These are phyloP conservation scores for Trissolcus japonicus DNA, from an alignment of 2,888 invertebrate genomes.

Conservation along the genomic window DNA sequence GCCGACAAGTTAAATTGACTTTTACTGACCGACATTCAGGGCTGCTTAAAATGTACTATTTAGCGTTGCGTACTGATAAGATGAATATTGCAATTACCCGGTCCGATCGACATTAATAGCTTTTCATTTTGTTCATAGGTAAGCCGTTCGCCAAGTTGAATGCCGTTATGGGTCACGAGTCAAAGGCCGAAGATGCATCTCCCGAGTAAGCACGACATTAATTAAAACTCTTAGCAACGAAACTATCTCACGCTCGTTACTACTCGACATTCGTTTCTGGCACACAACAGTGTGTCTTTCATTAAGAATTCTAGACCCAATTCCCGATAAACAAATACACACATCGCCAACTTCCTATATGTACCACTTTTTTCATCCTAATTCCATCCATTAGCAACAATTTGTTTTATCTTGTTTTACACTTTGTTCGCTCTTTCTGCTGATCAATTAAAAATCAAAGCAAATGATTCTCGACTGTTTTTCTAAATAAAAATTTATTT, in stretches of 20 bases:
- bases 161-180: conserved; percentile 64
- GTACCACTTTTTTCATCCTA: conserved; percentile 46
- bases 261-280: conserved; percentile 57
- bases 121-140: conserved; percentile 61
- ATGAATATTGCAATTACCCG: conserved; percentile 57
- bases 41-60: conserved; percentile 44
- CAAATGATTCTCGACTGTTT: too few relatives aligned
- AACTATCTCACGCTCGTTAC: conserved; percentile 63
- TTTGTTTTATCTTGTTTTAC: conserved; percentile 3
- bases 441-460: too few relatives aligned
- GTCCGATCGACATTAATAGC: conserved; percentile 61
- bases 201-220: conserved; percentile 63
- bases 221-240: conserved; percentile 63
- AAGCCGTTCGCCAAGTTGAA: conserved; percentile 59
- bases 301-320: conserved; percentile 53
- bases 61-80: conserved; percentile 55
- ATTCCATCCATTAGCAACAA: conserved; percentile 34
- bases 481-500: too few relatives aligned
- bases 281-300: conserved; percentile 51
- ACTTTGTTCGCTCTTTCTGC: too few relatives aligned
- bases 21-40: conserved; percentile 49
- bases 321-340: conserved; percentile 50
- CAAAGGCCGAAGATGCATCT: conserved; percentile 66
- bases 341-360: conserved; percentile 33
- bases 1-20: conserved; percentile 48